These are phyloP conservation scores for Neomonachus schauinslandi DNA, from an alignment of 2,113 vertebrate genomes.

Conservation along the genomic window DNA sequence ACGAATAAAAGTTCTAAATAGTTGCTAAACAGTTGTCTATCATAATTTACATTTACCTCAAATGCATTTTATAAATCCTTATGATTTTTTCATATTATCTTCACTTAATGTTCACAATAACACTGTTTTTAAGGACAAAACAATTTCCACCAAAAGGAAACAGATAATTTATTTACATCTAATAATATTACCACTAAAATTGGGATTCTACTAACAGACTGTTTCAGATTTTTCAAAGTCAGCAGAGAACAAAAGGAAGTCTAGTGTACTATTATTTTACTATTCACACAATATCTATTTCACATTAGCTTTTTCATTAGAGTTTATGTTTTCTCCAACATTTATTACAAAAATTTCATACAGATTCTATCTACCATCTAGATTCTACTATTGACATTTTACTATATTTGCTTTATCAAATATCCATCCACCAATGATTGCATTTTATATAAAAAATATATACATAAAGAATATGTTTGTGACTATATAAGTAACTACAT, in stretches of 20 bases:
- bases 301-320: background rate
- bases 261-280: background rate
- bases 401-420: conserved; percentile 32
- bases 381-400: background rate
- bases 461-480: background rate
- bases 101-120: conserved; percentile 33
- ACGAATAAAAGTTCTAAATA: conserved; percentile 93
- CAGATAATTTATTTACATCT: conserved; percentile 22
- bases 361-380: background rate
- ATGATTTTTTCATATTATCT: conserved; percentile 3
- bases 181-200: conserved; percentile 9
- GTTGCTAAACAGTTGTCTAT: conserved; percentile 88
- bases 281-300: background rate
- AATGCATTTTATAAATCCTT: conserved; percentile 65
- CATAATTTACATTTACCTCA: conserved; percentile 79
- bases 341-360: conserved; percentile 22
- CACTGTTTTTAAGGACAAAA: conserved; percentile 56
- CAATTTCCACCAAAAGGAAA: conserved; percentile 51
- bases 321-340: background rate
- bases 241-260: conserved; percentile 23
- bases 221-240: conserved; percentile 36
- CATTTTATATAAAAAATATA: conserved; percentile 36
- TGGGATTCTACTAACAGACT: background rate
- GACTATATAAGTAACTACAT: background rate
- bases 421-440: background rate